Conservation (phyloP, 2,888 invertebrate species). For the Diogma glabrata region DNA sequence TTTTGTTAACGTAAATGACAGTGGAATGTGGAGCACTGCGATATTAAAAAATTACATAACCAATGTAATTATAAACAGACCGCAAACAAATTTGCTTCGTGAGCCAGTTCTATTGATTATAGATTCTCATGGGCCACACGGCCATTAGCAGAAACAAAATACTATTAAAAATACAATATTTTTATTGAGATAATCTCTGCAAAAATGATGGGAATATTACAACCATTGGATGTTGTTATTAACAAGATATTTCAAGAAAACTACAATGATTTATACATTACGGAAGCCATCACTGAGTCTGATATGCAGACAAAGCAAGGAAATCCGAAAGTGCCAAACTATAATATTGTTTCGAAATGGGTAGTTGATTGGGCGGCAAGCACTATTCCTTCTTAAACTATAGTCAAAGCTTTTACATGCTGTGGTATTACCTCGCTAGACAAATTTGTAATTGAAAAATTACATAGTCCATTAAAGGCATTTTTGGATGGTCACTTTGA, state of each 20-base stretch:
- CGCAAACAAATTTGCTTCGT: constrained; percentile 1
- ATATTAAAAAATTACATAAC: constrained; percentile 4
- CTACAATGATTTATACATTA: constrained; percentile 6
- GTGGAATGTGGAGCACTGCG: no score
- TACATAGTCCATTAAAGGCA: constrained; percentile 7
- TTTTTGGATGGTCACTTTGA: constrained; percentile 1
- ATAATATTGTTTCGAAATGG: constrained; percentile 6
- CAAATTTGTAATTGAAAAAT: constrained; percentile 9
- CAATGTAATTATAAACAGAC: not conserved
- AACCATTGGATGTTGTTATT: not conserved
- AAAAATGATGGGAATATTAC: constrained; percentile 4
- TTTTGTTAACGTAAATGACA: no score
- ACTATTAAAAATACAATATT: constrained; percentile 4
- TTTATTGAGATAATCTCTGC: not conserved
- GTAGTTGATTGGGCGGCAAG: constrained; percentile 4
- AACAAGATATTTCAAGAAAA: constrained; percentile 6
- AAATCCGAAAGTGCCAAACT: constrained; percentile 8
- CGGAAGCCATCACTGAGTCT: not conserved
- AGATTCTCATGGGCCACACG: constrained; percentile 7
- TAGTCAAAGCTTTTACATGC: no score
- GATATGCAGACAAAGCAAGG: constrained; percentile 6
- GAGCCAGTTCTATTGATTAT: constrained; percentile 6
- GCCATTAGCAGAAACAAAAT: not conserved
- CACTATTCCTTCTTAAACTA: no score
- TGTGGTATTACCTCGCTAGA: no score